These are phyloP conservation scores for Cheilosia variabilis DNA, from an alignment of 2,888 invertebrate species.

Conservation along the genomic window DNA sequence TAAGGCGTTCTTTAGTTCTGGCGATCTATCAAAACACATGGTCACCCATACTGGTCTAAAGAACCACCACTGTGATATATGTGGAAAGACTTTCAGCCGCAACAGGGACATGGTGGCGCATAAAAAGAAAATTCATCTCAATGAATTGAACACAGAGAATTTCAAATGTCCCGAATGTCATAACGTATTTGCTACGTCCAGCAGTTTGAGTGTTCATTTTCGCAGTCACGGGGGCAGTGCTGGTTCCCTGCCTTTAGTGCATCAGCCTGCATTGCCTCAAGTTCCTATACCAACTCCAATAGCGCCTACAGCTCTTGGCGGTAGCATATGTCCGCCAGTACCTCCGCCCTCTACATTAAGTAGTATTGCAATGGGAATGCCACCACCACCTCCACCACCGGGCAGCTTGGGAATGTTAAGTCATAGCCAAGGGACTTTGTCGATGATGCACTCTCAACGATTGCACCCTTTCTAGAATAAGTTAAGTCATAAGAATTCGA, in stretches of 20 bases:
- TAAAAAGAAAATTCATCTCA: conserved; percentile 82
- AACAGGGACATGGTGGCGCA: conserved; percentile 85
- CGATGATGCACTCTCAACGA: conserved; percentile 82
- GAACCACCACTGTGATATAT: conserved; percentile 86
- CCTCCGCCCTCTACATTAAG: conserved; percentile 79
- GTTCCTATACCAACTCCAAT: conserved; percentile 75
- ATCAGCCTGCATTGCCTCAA: conserved; percentile 75
- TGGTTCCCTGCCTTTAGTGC: conserved; percentile 78
- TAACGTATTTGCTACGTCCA: conserved; percentile 82
- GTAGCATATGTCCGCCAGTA: conserved; percentile 78
- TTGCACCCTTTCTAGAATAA: conserved; percentile 80
- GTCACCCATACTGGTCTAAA: conserved; percentile 86
- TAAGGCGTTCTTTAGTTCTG: conserved; percentile 86
- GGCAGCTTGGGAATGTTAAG: conserved; percentile 77
- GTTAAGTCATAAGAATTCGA: not conserved
- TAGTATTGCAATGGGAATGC: conserved; percentile 76
- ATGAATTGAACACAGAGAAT: conserved; percentile 78
- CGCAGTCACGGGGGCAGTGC: conserved; percentile 81
- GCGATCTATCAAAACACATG: conserved; percentile 86
- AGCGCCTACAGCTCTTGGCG: conserved; percentile 77
- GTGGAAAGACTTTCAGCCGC: conserved; percentile 85
- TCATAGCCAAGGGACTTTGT: conserved; percentile 80
- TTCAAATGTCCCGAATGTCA: conserved; percentile 83
- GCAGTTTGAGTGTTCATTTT: conserved; percentile 82
- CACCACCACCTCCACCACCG: conserved; percentile 81